phyloP scores from a whole-genome alignment of 2,888 invertebrate genomes.

The Anorthoa munda region DNA sequence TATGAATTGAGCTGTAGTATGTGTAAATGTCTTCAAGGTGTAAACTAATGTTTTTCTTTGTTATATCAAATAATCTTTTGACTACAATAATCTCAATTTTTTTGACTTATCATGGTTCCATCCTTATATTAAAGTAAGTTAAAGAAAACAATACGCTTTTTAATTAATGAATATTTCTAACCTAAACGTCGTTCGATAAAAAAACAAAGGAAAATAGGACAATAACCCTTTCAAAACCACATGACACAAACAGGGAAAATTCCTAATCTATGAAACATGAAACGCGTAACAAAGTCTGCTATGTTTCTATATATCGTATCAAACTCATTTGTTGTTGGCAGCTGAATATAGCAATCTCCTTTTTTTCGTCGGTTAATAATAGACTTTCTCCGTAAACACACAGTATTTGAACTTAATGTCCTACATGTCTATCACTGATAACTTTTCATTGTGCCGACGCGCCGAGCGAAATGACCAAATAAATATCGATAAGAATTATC shows the following conservation, averaged over 20 bases:
- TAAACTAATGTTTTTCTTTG: background rate
- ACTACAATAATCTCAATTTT: background rate
- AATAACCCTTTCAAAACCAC: slow-evolving; percentile 28
- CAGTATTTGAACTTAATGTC: slow-evolving; percentile 20
- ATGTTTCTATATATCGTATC: background rate
- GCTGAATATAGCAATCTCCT: slow-evolving; percentile 1
- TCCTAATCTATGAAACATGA: slow-evolving; percentile 41
- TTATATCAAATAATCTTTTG: background rate
- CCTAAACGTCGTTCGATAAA: background rate
- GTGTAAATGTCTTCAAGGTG: background rate
- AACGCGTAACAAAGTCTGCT: slow-evolving; percentile 20
- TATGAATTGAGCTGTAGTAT: background rate
- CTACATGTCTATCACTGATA: slow-evolving; percentile 51
- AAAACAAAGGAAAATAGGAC: slow-evolving; percentile 19
- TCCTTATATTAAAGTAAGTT: slow-evolving; percentile 16
- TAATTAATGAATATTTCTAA: background rate
- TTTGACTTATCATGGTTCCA: slow-evolving; percentile 4
- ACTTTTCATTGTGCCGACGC: slow-evolving; percentile 40
- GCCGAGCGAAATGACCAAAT: slow-evolving; percentile 81
- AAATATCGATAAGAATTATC: slow-evolving; percentile 73
- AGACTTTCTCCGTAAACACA: slow-evolving; percentile 8
- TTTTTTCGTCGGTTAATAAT: too few relatives aligned
- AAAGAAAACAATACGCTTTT: background rate
- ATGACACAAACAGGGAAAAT: slow-evolving; percentile 15
- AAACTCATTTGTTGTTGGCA: slow-evolving; percentile 12